A percentile compares a stretch with the other conserved stretches of the same genome.
Evolutionary conservation across 2,888 invertebrate species (phyloP).

Genomic region (Salticus scenicus): DNA sequence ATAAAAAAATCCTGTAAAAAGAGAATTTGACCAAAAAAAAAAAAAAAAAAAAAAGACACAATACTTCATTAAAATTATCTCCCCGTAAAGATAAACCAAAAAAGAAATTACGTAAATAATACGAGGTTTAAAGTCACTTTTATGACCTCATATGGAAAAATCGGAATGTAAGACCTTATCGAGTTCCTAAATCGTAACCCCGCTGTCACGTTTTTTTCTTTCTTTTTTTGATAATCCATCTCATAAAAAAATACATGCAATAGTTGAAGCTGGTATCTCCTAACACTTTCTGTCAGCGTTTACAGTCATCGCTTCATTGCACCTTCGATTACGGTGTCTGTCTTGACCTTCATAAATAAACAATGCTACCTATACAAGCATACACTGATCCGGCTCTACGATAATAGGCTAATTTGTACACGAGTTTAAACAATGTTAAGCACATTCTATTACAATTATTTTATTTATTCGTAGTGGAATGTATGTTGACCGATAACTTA

Average conservation of each 20-base stretch:
- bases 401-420: neutral
- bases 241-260: neutral
- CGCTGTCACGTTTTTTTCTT: neutral
- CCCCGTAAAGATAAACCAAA: too few relatives aligned
- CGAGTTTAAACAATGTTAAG: neutral
- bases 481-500: neutral
- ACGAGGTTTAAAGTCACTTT: neutral
- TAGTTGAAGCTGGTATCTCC: neutral
- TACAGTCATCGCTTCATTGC: constrained; percentile 8
- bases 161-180: neutral
- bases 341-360: neutral
- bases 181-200: neutral
- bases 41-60: too few relatives aligned
- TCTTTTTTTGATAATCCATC: neutral
- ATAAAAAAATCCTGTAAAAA: too few relatives aligned
- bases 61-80: too few relatives aligned
- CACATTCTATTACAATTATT: neutral
- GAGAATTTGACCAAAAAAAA: too few relatives aligned
- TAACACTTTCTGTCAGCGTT: neutral
- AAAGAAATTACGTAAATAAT: too few relatives aligned
- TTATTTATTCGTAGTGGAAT: neutral
- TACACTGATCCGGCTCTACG: neutral
- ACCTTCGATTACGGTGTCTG: neutral
- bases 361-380: neutral
- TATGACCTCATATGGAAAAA: neutral